A percentile compares a stretch with the other conserved stretches of the same genome.
Conservation (phyloP, 2,797 vertebrate genomes). For the Galagoides demidoff region DNA sequence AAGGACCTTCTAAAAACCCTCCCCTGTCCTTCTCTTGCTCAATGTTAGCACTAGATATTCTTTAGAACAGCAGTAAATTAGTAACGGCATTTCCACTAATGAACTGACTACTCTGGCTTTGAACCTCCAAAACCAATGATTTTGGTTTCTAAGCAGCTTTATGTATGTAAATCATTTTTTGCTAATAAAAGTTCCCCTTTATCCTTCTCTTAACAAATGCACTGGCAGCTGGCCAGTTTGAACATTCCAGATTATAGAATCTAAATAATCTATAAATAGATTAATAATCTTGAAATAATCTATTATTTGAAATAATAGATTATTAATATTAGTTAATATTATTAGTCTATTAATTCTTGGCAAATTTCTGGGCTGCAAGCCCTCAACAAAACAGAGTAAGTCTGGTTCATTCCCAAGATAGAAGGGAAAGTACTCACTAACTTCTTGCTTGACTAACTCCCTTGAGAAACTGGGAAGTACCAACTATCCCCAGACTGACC, state of each 20-base stretch:
- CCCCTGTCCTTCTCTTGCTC: not conserved
- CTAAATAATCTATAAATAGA: no score
- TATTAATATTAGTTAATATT: no score
- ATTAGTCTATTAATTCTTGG: no score
- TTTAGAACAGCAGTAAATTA: not conserved
- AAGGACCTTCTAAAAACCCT: not conserved
- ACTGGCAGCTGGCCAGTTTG: not conserved
- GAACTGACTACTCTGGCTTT: not conserved
- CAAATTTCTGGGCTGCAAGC: no score
- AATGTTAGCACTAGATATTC: not conserved
- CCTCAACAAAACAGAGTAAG: no score
- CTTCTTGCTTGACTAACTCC: no score
- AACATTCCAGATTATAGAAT: not conserved
- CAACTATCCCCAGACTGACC: no score
- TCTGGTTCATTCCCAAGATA: no score
- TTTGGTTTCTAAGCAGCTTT: not conserved
- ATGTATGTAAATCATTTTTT: not conserved
- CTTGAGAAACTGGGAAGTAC: no score
- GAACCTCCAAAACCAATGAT: not conserved
- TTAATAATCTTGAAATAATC: no score
- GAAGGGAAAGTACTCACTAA: no score
- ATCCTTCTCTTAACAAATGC: not conserved
- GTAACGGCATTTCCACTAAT: not conserved
- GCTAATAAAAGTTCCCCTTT: not conserved
- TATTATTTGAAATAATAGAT: no score